These are phyloP conservation scores for Luperina testacea DNA, from an alignment of 2,888 invertebrate genomes.

Conservation along the genomic window DNA sequence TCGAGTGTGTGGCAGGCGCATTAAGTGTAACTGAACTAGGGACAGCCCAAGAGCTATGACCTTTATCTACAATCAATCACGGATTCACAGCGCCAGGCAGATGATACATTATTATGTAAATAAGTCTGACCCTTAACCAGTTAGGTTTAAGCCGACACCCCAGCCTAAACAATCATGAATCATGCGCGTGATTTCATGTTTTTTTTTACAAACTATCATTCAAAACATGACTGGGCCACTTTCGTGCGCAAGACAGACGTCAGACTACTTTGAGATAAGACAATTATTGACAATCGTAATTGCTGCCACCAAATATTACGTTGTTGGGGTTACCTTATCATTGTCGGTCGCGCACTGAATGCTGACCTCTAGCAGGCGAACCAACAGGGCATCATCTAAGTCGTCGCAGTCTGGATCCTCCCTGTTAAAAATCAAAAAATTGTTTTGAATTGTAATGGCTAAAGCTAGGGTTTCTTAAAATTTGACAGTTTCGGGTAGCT, in stretches of 20 bases:
- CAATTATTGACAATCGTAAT: not conserved
- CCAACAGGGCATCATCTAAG: conserved; percentile 92
- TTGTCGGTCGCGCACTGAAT: conserved; percentile 92
- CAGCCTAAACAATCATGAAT: conserved; percentile 52
- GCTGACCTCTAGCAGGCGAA: conserved; percentile 92
- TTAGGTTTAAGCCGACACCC: conserved; percentile 21
- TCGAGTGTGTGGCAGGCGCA: too few species aligned
- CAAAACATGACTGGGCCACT: conserved; percentile 32
- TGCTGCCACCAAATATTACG: conserved; percentile 23
- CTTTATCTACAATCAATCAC: not conserved
- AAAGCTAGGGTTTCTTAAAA: not conserved
- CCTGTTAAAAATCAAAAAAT: conserved; percentile 74
- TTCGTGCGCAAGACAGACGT: conserved; percentile 40
- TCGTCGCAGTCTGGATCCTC: conserved; percentile 90
- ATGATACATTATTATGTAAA: conserved; percentile 27
- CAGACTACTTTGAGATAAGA: conserved; percentile 25
- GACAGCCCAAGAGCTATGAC: not conserved
- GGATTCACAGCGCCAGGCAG: not conserved
- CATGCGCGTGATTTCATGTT: conserved; percentile 43
- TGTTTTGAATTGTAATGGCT: not conserved
- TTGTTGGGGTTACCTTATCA: conserved; percentile 91
- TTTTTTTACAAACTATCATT: conserved; percentile 35
- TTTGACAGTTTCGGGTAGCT: too few species aligned
- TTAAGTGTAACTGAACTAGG: not conserved
- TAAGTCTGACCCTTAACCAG: conserved; percentile 21